Percentiles rank a stretch among this genome's conserved stretches.
These are phyloP conservation scores for Lipotes vexillifer DNA, from an alignment of 2,113 vertebrate species.

Conservation along the genomic window DNA sequence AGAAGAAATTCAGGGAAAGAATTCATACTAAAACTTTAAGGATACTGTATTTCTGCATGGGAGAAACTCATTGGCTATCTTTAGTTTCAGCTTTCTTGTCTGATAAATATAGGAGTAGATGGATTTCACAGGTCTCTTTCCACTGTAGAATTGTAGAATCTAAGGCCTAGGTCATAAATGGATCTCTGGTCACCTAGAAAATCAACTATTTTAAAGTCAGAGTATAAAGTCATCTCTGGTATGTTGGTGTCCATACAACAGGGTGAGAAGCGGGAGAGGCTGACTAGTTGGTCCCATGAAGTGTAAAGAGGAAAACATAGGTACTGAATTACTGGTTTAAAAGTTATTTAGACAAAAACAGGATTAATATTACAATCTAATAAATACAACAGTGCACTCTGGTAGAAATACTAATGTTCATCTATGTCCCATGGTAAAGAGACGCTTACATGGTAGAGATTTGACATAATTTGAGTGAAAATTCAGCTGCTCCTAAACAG, in stretches of 20 bases:
- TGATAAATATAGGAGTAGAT: neutral
- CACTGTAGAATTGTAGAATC: neutral
- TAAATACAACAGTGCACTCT: neutral
- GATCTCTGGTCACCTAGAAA: neutral
- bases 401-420: neutral
- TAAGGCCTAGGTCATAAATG: neutral
- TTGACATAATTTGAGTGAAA: neutral
- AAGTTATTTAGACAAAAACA: neutral
- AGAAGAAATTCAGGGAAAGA: neutral
- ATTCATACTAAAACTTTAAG: neutral
- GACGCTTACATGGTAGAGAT: neutral
- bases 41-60: neutral
- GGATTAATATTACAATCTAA: neutral
- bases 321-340: neutral
- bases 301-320: neutral
- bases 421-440: neutral
- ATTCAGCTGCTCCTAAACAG: neutral
- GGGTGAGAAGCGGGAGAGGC: accelerated
- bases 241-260: neutral
- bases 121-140: neutral
- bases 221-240: neutral
- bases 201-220: neutral
- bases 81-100: neutral
- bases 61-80: neutral
- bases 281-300: neutral